phyloP scores from a whole-genome alignment of 2,888 invertebrate genomes.

The Bedellia somnulentella region DNA sequence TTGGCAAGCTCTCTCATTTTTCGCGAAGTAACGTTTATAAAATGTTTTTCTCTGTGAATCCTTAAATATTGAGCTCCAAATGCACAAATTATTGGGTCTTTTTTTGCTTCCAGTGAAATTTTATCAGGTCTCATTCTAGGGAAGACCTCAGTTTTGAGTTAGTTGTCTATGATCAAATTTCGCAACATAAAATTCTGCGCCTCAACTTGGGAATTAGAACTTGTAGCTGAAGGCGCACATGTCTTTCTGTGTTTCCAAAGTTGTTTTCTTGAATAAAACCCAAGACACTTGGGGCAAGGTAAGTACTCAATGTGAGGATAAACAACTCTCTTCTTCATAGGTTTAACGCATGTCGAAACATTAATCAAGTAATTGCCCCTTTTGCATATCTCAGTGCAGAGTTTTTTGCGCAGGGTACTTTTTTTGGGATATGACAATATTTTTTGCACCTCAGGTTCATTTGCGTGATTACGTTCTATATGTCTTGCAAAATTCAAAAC shows the following conservation, averaged over 20 bases:
- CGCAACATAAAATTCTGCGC: conserved; percentile 16
- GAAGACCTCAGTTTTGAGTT: conserved; percentile 16
- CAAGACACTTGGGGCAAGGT: conserved; percentile 12
- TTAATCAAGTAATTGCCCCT: conserved; percentile 15
- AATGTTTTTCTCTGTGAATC: conserved; percentile 14
- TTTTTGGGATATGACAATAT: conserved; percentile 10
- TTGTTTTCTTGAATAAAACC: conserved; percentile 13
- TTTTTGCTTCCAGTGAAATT: conserved; percentile 14
- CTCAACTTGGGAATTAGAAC: conserved; percentile 13
- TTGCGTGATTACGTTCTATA: conserved; percentile 12
- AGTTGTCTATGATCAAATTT: conserved; percentile 15
- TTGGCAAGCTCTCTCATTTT: conserved; percentile 16
- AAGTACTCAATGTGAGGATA: conserved; percentile 13
- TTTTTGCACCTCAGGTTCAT: conserved; percentile 13
- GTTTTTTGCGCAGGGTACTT: conserved; percentile 9
- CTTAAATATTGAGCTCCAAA: conserved; percentile 12
- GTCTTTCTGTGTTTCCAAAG: conserved; percentile 14
- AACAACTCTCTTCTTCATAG: conserved; percentile 12
- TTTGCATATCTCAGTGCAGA: conserved; percentile 13
- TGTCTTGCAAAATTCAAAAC: conserved; percentile 15
- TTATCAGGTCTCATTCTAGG: conserved; percentile 14
- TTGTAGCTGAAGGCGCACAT: conserved; percentile 6
- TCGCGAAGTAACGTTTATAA: conserved; percentile 12
- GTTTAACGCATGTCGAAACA: conserved; percentile 12
- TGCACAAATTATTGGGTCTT: conserved; percentile 12